Evolutionary conservation across 2,888 invertebrate species (phyloP).

Genomic region (Pyrrhia umbra): DNA sequence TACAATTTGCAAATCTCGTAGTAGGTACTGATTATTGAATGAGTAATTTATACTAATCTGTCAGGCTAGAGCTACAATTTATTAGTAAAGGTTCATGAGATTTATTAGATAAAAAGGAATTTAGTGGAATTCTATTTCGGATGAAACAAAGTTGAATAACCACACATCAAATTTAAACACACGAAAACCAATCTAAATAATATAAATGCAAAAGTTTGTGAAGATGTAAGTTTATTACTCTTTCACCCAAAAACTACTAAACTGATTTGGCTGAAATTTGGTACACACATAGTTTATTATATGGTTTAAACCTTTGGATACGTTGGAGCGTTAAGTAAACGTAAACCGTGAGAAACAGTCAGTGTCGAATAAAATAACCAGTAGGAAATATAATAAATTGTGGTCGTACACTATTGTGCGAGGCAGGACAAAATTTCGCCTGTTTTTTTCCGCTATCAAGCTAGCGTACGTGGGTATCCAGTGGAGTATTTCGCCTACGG

Average conservation of each 20-base stretch:
- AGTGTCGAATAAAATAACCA: not conserved
- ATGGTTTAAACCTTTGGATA: too few species aligned
- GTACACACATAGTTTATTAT: too few species aligned
- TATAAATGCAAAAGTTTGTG: too few species aligned
- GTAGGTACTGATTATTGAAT: constrained; percentile 32
- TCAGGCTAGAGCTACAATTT: constrained; percentile 30
- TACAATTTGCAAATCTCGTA: constrained; percentile 56
- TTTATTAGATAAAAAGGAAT: not conserved
- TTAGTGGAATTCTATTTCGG: constrained; percentile 1
- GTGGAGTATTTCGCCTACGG: constrained; percentile 75
- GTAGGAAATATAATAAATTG: not conserved
- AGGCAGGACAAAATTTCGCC: constrained; percentile 18
- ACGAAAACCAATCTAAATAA: too few species aligned
- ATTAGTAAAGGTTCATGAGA: constrained; percentile 17
- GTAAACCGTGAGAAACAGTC: too few species aligned
- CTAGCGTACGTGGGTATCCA: constrained; percentile 70
- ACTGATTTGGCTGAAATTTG: too few species aligned
- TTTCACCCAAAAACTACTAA: too few species aligned
- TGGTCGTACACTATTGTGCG: not conserved
- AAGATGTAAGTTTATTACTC: too few species aligned
- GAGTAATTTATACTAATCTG: constrained; percentile 48
- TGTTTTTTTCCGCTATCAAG: constrained; percentile 67
- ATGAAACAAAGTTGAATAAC: constrained; percentile 5
- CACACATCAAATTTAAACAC: not conserved
- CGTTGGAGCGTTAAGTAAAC: too few species aligned